Base-by-base conservation (phyloP, 2,113 vertebrate genomes). In the Sinocyclocheilus rhinocerous region DNA sequence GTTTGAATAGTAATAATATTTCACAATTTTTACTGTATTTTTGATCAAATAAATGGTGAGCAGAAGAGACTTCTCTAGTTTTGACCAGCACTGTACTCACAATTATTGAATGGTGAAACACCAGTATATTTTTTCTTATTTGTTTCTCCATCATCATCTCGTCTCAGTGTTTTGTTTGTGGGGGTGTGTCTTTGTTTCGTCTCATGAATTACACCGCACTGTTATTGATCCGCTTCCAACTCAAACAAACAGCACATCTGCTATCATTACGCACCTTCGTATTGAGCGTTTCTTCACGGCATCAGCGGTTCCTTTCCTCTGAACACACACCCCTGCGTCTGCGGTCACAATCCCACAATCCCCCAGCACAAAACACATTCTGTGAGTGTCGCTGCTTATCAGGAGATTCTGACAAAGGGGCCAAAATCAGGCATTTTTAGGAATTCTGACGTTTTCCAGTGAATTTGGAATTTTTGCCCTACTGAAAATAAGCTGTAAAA, bases 1-100 rank as follows among this genome's bases (percentile, higher is more conserved):
- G 0, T 70, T 2, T 70, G 10, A 3, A 70, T 4, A 4, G 0
- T 0, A 70, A 9, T 1, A 69, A 70, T 36, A 36, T 69, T 36
- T 6, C 29, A 69, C 6, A 0, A 4, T 4, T 18, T 69, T 33
- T 70, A 36, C 67, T 8, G 26, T 67, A 16, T 29, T 33, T 65
- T 16, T 33, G 0, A 67, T 33, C 0, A 65, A 26, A 65, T 24
- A 12, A 65, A 26, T 33, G 6, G 63, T 16, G 29, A 69, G 29
- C 67, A 18, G 6, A 36, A 69, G 7, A 33, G 2, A 15, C 39
- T 42, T 42, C 39, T 42, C 39, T 55, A 55, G 4, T 16, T 55
- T 55, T 18, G 16, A 16, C 3, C 12, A 15, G 3, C 4, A 50
- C 11, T 50, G 48, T 50, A 12, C 48, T 50, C 18, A 57, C 6